Percentiles rank a stretch among this genome's conserved stretches.
Conservation (phyloP, 2,888 invertebrate species). For the Dasypogon diadema region DNA sequence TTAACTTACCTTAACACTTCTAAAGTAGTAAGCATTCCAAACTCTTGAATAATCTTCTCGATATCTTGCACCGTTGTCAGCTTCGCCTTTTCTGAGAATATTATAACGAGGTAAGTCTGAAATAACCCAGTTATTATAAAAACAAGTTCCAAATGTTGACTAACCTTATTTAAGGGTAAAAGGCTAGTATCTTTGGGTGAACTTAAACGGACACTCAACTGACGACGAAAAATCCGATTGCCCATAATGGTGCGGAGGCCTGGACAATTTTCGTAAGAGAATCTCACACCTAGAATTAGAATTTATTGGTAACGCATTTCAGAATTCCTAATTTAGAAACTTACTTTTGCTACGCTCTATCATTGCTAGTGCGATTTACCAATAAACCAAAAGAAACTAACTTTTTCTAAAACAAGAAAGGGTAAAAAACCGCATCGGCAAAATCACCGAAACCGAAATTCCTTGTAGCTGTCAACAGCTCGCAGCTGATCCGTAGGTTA, state of each 20-base stretch:
- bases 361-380: neutral
- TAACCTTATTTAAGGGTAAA: conserved; percentile 31
- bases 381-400: too few species aligned
- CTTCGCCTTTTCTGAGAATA: conserved; percentile 66
- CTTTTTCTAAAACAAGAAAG: too few species aligned
- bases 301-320: neutral
- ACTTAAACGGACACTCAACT: conserved; percentile 60
- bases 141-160: too few species aligned
- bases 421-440: too few species aligned
- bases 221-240: conserved; percentile 65
- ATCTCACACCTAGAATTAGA: conserved; percentile 23
- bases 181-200: conserved; percentile 9
- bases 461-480: too few species aligned
- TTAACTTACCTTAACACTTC: conserved; percentile 65
- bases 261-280: conserved; percentile 12
- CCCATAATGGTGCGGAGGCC: conserved; percentile 64
- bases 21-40: conserved; percentile 64
- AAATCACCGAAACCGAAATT: too few species aligned
- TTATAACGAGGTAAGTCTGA: conserved; percentile 66
- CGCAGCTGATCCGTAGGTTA: too few species aligned
- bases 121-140: neutral
- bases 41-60: conserved; percentile 66
- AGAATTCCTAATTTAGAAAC: neutral
- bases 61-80: conserved; percentile 65
- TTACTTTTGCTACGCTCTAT: conserved; percentile 33